Conservation (phyloP, 2,797 vertebrate genomes). For the Sardinella longiceps region DNA sequence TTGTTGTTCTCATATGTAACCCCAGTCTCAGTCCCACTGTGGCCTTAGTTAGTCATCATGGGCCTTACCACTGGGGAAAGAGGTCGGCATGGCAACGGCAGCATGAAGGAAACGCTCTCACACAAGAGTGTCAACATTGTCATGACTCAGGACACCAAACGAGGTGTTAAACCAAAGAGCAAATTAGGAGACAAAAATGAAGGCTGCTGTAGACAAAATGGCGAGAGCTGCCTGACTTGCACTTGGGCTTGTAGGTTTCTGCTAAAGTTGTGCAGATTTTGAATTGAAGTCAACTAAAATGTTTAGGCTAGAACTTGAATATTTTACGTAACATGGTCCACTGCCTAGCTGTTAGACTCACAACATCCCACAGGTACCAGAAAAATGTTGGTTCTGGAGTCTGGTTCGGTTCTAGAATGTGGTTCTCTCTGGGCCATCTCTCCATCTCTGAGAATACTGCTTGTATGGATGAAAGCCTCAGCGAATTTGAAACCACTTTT, state of each 20-base stretch:
- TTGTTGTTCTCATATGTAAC: no score
- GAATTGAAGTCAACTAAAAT: no score
- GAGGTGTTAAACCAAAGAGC: background rate
- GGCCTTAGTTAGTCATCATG: background rate
- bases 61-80: background rate
- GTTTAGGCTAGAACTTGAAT: background rate
- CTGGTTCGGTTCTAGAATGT: background rate
- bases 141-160: constrained; percentile 52
- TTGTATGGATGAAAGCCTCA: background rate
- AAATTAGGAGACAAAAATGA: background rate
- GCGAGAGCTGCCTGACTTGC: no score
- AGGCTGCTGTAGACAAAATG: background rate
- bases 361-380: background rate
- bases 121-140: constrained; percentile 60
- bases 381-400: background rate
- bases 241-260: no score
- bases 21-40: background rate
- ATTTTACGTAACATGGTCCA: background rate
- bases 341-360: background rate
- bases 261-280: no score
- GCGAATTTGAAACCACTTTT: constrained; percentile 25
- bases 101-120: background rate
- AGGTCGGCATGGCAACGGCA: background rate
- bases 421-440: constrained; percentile 1
- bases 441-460: background rate